These are phyloP conservation scores for Iguana delicatissima DNA, from an alignment of 2,797 vertebrate genomes.

Conservation along the genomic window DNA sequence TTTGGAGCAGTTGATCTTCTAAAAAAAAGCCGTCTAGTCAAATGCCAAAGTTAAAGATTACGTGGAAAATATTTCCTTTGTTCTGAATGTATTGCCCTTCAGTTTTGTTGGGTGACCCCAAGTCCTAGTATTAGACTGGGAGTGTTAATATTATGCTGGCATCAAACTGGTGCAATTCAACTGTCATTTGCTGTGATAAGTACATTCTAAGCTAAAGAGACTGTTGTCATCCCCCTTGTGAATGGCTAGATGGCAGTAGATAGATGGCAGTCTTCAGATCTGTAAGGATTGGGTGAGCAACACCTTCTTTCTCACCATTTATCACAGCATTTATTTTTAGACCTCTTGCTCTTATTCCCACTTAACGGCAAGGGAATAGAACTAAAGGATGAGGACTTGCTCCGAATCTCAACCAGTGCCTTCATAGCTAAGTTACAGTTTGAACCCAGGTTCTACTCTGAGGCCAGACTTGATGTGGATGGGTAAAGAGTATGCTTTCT, in stretches of 20 bases:
- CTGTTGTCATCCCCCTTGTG: background rate
- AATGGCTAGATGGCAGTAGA: background rate
- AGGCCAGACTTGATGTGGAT: background rate
- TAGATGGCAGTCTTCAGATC: background rate
- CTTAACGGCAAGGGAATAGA: background rate
- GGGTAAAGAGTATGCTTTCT: background rate
- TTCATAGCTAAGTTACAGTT: background rate
- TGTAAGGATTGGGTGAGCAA: background rate
- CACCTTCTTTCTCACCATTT: background rate
- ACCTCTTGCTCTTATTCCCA: background rate
- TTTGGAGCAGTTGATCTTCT: too few species aligned
- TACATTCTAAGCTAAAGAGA: background rate
- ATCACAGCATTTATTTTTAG: background rate
- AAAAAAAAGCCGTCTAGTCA: background rate
- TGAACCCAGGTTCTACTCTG: background rate
- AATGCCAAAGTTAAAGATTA: background rate
- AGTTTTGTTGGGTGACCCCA: background rate
- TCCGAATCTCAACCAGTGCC: background rate
- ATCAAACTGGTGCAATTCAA: background rate
- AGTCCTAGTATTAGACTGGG: background rate
- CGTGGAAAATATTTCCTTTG: background rate
- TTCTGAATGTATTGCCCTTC: background rate
- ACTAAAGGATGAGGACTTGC: background rate
- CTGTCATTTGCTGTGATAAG: background rate
- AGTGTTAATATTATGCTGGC: background rate